Evolutionary conservation across 2,888 invertebrate genomes (phyloP).

Genomic region (Mythimna lalbum): DNA sequence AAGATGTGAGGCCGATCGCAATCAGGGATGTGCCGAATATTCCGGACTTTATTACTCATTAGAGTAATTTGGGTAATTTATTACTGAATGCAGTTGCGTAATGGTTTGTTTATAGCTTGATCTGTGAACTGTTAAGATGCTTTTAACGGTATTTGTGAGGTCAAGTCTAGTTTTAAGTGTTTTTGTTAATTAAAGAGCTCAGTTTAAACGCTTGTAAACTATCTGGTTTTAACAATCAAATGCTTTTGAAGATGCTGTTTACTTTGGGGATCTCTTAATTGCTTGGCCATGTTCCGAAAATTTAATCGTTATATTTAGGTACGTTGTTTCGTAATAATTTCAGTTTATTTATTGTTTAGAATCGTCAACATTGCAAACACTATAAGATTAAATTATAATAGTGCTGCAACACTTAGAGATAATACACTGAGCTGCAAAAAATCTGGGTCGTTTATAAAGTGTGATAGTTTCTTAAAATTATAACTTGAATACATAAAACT

Average conservation of each 20-base stretch:
- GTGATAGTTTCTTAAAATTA: no score
- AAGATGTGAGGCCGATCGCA: constrained; percentile 72
- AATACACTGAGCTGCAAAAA: no score
- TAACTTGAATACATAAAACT: no score
- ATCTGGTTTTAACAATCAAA: neutral
- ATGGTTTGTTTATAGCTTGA: constrained; percentile 41
- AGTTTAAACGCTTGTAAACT: neutral
- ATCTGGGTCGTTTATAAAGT: no score
- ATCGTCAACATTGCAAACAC: no score
- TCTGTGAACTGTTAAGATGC: constrained; percentile 38
- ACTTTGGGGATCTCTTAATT: neutral
- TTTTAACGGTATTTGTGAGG: constrained; percentile 37
- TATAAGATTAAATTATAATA: no score
- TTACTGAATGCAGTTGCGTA: constrained; percentile 45
- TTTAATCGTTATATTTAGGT: no score
- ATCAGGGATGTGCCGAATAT: constrained; percentile 67
- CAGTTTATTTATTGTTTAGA: no score
- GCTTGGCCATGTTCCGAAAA: neutral
- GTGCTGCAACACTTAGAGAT: no score
- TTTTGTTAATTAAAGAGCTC: constrained; percentile 22
- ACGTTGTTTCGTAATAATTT: no score
- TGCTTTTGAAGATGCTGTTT: neutral
- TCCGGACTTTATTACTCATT: constrained; percentile 50
- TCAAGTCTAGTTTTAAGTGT: constrained; percentile 25
- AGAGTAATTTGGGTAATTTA: constrained; percentile 48